phyloP scores from a whole-genome alignment of 2,888 invertebrate species.

The Campaea margaritaria region DNA sequence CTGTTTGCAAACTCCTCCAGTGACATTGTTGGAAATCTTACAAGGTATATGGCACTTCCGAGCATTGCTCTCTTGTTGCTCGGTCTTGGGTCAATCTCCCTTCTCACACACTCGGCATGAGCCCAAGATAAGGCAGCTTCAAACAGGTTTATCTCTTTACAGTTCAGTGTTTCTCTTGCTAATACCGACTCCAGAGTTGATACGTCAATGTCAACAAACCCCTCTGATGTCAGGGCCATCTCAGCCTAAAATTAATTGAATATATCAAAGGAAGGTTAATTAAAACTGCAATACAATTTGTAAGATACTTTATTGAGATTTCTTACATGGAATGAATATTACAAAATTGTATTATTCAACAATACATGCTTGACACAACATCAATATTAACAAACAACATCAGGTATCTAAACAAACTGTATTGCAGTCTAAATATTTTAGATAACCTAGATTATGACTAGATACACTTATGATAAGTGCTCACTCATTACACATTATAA shows the following conservation, averaged over 20 bases:
- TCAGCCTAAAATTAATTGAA: conserved; percentile 89
- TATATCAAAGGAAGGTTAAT: conserved; percentile 60
- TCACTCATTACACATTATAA: conserved; percentile 34
- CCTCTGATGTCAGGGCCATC: conserved; percentile 97
- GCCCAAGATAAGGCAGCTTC: conserved; percentile 98
- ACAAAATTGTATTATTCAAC: conserved; percentile 62
- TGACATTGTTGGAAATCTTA: conserved; percentile 97
- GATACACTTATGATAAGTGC: conserved; percentile 42
- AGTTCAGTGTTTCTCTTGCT: conserved; percentile 96
- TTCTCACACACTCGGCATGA: conserved; percentile 93
- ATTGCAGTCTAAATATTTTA: conserved; percentile 74
- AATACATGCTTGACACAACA: conserved; percentile 70
- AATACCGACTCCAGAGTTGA: conserved; percentile 96
- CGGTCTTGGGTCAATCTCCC: conserved; percentile 92
- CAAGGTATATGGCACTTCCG: conserved; percentile 92
- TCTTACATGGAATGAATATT: conserved; percentile 61
- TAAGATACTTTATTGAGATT: conserved; percentile 74
- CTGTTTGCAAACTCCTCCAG: conserved; percentile 96
- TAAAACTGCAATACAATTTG: conserved; percentile 86
- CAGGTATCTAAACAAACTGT: conserved; percentile 69
- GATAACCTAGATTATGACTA: conserved; percentile 58
- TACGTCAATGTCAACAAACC: conserved; percentile 97
- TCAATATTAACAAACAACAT: conserved; percentile 48
- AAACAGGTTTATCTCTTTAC: conserved; percentile 95
- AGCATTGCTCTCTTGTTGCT: conserved; percentile 91